Evolutionary conservation across 2,888 invertebrate genomes (phyloP).

Genomic region (Hecatera dysodea): DNA sequence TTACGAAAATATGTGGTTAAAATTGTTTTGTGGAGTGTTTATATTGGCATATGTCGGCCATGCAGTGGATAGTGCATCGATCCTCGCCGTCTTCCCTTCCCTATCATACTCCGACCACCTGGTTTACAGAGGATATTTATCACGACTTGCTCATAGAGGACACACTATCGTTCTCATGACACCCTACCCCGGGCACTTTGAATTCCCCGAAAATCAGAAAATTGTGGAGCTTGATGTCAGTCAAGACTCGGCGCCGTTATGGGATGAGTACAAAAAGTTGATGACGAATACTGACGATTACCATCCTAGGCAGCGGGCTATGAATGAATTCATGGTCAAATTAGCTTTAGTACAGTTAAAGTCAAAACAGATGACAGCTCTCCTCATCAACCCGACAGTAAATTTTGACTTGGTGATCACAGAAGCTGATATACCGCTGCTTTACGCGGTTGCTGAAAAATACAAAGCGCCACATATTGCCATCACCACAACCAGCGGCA

Average conservation of each 20-base stretch:
- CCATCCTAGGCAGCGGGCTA: conserved; percentile 74
- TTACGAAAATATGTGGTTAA: conserved; percentile 68
- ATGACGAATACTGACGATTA: conserved; percentile 83
- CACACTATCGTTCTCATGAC: conserved; percentile 86
- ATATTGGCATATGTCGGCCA: conserved; percentile 66
- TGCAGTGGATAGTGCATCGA: conserved; percentile 75
- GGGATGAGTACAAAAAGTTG: conserved; percentile 82
- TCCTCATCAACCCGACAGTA: conserved; percentile 83
- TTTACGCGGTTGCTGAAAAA: conserved; percentile 89
- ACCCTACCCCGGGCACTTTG: conserved; percentile 84
- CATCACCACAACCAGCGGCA: conserved; percentile 87
- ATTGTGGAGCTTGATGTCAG: conserved; percentile 85
- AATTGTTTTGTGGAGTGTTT: conserved; percentile 67
- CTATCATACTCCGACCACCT: conserved; percentile 85
- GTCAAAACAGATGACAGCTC: conserved; percentile 83
- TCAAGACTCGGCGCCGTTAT: conserved; percentile 79
- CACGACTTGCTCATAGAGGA: conserved; percentile 79
- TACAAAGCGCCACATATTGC: conserved; percentile 90
- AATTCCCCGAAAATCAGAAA: conserved; percentile 78
- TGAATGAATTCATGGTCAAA: conserved; percentile 81
- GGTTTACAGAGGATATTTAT: conserved; percentile 83
- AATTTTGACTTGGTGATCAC: conserved; percentile 91
- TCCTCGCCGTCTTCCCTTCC: conserved; percentile 84
- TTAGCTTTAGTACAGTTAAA: conserved; percentile 83
- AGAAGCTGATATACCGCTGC: conserved; percentile 88